phyloP scores from a whole-genome alignment of 2,113 vertebrate species.

The Sebastes fasciatus region DNA sequence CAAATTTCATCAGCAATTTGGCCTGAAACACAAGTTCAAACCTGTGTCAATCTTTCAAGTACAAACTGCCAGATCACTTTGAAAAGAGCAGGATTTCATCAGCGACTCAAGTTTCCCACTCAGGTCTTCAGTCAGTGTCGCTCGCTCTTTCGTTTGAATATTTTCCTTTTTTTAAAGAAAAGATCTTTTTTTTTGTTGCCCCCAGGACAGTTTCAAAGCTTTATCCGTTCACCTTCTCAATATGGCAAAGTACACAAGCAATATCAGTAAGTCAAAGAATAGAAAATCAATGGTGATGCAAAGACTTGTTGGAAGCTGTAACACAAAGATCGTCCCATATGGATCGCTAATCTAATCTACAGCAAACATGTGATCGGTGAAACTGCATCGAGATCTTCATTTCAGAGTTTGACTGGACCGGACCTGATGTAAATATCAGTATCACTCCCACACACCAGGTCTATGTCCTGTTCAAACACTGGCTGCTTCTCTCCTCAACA shows the following conservation, averaged over 20 bases:
- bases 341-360: not conserved
- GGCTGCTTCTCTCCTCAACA: constrained; percentile 29
- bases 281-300: not conserved
- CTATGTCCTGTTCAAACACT: constrained; percentile 14
- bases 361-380: not conserved
- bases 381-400: not conserved
- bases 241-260: not conserved
- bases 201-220: not conserved
- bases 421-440: not conserved
- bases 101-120: constrained; percentile 4
- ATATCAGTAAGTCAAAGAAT: not conserved
- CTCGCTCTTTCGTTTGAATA: constrained; percentile 4
- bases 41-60: constrained; percentile 20
- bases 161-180: not conserved
- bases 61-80: not conserved
- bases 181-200: not conserved
- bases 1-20: constrained; percentile 20
- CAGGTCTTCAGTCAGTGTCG: not conserved
- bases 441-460: not conserved
- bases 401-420: not conserved
- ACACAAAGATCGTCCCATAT: not conserved
- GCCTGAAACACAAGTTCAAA: constrained; percentile 35
- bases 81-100: constrained; percentile 25
- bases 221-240: not conserved
- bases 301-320: not conserved